Conservation (phyloP, 2,113 vertebrate genomes). For the Campylomormyrus numenius region DNA sequence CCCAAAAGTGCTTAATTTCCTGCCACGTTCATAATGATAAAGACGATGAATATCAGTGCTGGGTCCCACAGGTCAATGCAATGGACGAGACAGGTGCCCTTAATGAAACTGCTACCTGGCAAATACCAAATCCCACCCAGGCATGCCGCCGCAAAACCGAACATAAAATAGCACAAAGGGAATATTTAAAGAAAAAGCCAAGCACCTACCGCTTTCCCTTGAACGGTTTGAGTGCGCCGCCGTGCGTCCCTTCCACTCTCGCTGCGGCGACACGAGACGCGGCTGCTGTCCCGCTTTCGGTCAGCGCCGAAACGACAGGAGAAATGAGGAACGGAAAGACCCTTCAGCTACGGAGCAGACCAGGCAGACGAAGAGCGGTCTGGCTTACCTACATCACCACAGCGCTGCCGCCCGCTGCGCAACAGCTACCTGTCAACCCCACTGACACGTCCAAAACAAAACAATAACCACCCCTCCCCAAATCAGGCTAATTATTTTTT, state of each 20-base stretch:
- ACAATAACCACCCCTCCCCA: background rate
- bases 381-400: background rate
- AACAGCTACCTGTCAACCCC: background rate
- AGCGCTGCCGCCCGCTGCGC: background rate
- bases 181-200: background rate
- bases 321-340: background rate
- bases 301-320: background rate
- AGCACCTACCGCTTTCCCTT: slow-evolving; percentile 4
- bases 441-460: background rate
- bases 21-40: background rate
- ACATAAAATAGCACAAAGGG: background rate
- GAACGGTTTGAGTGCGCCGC: background rate
- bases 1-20: background rate
- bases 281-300: background rate
- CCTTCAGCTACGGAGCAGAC: background rate
- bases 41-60: background rate
- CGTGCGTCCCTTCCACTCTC: background rate
- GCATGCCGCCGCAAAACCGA: background rate
- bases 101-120: background rate
- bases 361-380: background rate
- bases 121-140: background rate
- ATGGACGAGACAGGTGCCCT: background rate
- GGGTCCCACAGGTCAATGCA: background rate
- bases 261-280: background rate
- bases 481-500: background rate